phyloP scores from a whole-genome alignment of 2,888 invertebrate species.

The Melanostoma mellinum region DNA sequence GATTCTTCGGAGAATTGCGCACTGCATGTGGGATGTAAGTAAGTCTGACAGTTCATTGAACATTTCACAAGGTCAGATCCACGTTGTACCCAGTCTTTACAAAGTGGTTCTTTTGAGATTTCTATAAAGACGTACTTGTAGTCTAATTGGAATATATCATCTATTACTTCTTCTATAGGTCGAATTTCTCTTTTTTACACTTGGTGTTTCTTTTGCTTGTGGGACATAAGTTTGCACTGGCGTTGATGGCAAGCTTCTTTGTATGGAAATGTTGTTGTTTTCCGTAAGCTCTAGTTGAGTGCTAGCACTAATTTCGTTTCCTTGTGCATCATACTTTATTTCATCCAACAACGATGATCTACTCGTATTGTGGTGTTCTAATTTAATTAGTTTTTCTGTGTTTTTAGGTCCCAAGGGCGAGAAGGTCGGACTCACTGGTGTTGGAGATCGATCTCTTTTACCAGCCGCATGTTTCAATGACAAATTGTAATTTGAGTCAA shows the following conservation, averaged over 20 bases:
- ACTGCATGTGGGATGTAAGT: conserved; percentile 87
- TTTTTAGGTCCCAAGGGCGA: conserved; percentile 77
- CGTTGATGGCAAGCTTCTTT: conserved; percentile 74
- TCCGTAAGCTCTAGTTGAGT: conserved; percentile 17
- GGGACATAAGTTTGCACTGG: conserved; percentile 39
- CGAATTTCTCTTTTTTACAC: no score
- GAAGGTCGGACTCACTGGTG: conserved; percentile 79
- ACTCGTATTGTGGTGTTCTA: conserved; percentile 68
- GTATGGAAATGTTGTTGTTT: conserved; percentile 74
- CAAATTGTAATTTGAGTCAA: conserved; percentile 78
- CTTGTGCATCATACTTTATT: not conserved
- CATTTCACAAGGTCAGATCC: conserved; percentile 88
- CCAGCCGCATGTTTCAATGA: conserved; percentile 65
- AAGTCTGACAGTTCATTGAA: conserved; percentile 88
- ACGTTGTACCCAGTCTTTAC: conserved; percentile 89
- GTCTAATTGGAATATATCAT: conserved; percentile 79
- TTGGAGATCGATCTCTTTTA: conserved; percentile 79
- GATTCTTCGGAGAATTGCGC: conserved; percentile 26
- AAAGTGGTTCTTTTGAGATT: conserved; percentile 88
- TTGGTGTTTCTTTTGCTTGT: conserved; percentile 71
- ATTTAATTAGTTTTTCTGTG: conserved; percentile 76
- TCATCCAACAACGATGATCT: conserved; percentile 39
- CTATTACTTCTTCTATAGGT: conserved; percentile 79
- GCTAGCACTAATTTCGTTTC: not conserved
- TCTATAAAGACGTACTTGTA: conserved; percentile 85